A percentile compares a stretch with the other conserved stretches of the same genome.
phyloP scores from a whole-genome alignment of 1,140 invertebrate genomes.

The Ylistrum balloti region DNA sequence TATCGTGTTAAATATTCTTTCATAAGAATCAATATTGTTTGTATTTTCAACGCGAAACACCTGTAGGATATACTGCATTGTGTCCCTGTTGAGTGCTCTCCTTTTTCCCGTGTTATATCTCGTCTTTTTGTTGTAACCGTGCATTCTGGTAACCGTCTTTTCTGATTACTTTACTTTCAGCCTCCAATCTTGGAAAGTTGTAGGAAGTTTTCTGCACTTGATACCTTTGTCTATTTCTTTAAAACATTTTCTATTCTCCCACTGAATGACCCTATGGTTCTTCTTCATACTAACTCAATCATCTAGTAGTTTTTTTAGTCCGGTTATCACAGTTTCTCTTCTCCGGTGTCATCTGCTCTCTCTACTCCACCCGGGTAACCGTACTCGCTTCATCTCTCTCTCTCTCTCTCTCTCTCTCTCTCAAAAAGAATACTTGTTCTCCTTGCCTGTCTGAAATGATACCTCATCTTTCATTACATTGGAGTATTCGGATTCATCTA shows the following conservation, averaged over 20 bases:
- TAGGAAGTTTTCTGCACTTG: no score
- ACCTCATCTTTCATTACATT: slow-evolving; percentile 30
- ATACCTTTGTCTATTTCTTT: no score
- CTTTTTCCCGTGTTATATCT: not conserved
- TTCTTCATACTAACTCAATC: no score
- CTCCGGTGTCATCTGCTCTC: not conserved
- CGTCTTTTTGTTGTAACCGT: not conserved
- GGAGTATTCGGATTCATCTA: not conserved
- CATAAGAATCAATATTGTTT: slow-evolving; percentile 3
- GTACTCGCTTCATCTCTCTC: no score
- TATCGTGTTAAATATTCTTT: not conserved
- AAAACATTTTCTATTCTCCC: no score
- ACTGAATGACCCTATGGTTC: no score
- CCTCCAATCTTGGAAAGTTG: no score
- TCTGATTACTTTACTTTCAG: not conserved
- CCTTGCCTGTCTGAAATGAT: slow-evolving; percentile 11
- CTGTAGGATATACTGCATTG: not conserved
- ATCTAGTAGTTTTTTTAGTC: not conserved
- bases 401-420: no score
- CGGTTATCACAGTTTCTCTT: not conserved
- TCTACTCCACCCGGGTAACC: slow-evolving; percentile 45
- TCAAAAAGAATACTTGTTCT: not conserved
- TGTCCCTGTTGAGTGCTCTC: not conserved
- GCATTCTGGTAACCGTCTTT: not conserved
- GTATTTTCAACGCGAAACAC: not conserved